These are phyloP conservation scores for Menidia beryllina DNA, from an alignment of 2,113 vertebrate genomes.

Conservation along the genomic window DNA sequence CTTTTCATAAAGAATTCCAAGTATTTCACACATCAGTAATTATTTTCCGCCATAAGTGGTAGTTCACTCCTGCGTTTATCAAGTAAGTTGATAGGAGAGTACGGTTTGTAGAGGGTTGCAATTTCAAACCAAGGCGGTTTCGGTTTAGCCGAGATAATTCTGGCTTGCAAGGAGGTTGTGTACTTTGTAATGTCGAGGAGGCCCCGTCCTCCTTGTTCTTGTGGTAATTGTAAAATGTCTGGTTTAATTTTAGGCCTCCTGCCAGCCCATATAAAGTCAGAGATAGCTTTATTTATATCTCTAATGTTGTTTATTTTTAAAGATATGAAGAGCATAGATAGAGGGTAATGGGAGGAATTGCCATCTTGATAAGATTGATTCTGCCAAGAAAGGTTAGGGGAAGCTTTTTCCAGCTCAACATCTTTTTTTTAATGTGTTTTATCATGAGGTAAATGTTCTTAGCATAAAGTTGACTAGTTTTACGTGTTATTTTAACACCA, in stretches of 20 bases:
- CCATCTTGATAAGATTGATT: background rate
- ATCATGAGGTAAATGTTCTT: background rate
- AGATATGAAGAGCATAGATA: background rate
- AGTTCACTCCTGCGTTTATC: no score
- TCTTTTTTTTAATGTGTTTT: background rate
- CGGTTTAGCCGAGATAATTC: no score
- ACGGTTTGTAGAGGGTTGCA: no score
- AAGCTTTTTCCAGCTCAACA: background rate
- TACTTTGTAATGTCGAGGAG: background rate
- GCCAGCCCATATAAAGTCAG: background rate
- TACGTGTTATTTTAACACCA: background rate
- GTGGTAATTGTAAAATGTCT: background rate
- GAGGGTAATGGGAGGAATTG: background rate
- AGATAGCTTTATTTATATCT: background rate
- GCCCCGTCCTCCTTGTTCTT: background rate
- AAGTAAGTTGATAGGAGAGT: no score
- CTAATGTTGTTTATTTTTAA: background rate
- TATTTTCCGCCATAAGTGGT: no score
- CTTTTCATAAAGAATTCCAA: no score
- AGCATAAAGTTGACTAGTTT: background rate
- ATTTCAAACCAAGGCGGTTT: no score
- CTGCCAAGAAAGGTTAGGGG: background rate
- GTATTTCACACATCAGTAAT: no score
- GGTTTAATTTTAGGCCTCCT: background rate
- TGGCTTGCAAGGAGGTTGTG: no score